phyloP scores from a whole-genome alignment of 2,888 invertebrate species.

The Athalia rosae region DNA sequence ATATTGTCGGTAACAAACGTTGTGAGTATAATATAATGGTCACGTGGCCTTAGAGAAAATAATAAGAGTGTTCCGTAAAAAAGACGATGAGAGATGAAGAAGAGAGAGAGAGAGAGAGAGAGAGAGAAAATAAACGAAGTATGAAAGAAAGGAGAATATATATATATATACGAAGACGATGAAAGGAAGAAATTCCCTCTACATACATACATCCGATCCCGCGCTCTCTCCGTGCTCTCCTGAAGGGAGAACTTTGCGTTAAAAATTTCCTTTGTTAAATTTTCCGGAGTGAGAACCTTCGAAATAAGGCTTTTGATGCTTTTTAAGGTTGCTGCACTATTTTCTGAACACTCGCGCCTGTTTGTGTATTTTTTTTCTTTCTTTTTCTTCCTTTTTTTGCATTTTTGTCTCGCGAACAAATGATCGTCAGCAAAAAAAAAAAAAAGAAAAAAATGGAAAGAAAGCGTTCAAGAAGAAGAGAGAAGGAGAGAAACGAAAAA shows the following conservation, averaged over 20 bases:
- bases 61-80: not conserved
- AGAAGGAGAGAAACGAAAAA: too few relatives aligned
- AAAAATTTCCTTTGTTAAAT: conserved; percentile 1
- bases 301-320: not conserved
- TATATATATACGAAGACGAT: too few relatives aligned
- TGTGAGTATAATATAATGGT: conserved; percentile 69
- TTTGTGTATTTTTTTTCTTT: too few relatives aligned
- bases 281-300: not conserved
- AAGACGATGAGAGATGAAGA: not conserved
- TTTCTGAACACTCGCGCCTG: not conserved
- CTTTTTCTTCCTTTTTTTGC: too few relatives aligned
- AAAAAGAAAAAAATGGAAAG: too few relatives aligned
- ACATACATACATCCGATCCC: too few relatives aligned
- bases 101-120: not conserved
- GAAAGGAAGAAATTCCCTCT: too few relatives aligned
- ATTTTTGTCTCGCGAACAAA: too few relatives aligned
- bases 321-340: not conserved
- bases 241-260: not conserved
- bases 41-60: not conserved
- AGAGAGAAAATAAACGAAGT: not conserved
- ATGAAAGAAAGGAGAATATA: not conserved
- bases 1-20: conserved; percentile 75
- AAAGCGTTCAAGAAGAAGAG: too few relatives aligned
- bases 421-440: too few relatives aligned
- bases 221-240: not conserved